A percentile compares a stretch with the other conserved stretches of the same genome.
Evolutionary conservation across 1,140 invertebrate species (phyloP).

Genomic region (Penaeus japonicus): DNA sequence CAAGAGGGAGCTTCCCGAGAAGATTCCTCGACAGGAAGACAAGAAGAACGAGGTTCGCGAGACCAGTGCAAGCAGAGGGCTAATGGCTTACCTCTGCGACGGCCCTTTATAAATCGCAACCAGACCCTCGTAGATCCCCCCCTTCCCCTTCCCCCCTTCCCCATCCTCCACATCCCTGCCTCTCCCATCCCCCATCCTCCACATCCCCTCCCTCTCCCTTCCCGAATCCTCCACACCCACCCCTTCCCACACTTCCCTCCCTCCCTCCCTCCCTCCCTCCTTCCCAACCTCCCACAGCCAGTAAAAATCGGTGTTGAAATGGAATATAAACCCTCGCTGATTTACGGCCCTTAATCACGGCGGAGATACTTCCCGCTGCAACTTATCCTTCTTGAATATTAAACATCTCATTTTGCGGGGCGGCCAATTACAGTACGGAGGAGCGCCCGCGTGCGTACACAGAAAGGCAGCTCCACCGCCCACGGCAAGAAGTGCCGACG

Average conservation of each 20-base stretch:
- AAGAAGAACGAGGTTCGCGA: too few species aligned
- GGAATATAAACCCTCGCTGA: background rate
- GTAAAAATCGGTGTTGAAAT: background rate
- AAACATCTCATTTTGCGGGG: constrained; percentile 11
- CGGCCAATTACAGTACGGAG: background rate
- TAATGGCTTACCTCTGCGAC: too few species aligned
- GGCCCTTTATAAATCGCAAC: too few species aligned
- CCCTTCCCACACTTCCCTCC: background rate
- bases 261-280: background rate
- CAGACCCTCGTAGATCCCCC: too few species aligned
- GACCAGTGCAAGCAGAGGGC: too few species aligned
- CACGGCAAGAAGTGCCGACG: background rate
- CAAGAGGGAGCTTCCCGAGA: too few species aligned
- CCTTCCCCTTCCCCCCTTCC: background rate
- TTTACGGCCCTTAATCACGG: background rate
- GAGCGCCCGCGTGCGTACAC: background rate
- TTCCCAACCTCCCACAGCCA: background rate
- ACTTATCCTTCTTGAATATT: constrained; percentile 17
- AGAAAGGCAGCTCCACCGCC: background rate
- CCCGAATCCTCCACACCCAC: background rate
- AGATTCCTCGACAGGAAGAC: too few species aligned
- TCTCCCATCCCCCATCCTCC: background rate
- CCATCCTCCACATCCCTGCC: background rate
- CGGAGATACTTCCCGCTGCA: background rate
- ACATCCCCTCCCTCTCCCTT: background rate